Base-by-base conservation (phyloP, 1,140 invertebrate species). In the Drosophila tani region DNA sequence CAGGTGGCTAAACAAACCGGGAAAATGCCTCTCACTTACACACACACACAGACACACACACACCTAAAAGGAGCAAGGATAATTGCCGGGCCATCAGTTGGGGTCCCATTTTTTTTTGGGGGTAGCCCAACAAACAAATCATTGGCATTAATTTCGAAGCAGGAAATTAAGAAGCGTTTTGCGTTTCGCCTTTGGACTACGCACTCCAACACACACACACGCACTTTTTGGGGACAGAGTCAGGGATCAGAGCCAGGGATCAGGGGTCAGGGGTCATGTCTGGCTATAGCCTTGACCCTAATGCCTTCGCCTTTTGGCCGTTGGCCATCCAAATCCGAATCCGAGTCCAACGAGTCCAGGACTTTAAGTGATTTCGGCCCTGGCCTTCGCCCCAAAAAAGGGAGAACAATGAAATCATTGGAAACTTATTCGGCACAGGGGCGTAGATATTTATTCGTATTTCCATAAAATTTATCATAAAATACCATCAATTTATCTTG, bases 111-210 rank as follows among this genome's bases (percentile, higher is more conserved):
- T 38, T 27, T 38, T 38, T 32, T 38, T 9, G 35, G 17, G 50
- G 40, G 56, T 29, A 17, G 24, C 24, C 46, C 66, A n/a, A 46
- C 41, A 71, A 70, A 70, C 65, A 79, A 79, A 79, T 79, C 59
- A 78, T 79, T 78, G 76, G 76, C 73, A 76, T 77, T 77, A 77
- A 77, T 77, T 76, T 76, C 63, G 63, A 29, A 57, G 75, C 76
- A 79, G 76, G 76, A 79, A 79, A 79, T 79, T 79, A 79, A 79
- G 76, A 79, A 79, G 43, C 75, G 66, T 71, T 79, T 71, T 79
- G 76, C 53, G 75, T 58, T 79, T 77, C 59, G 75, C 57, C 64
- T 41, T 77, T 57, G 15, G 63, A 47, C 73, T 56, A 71, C 47
- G 69, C 69, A 73, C 62, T 62, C 35, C 8, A 24, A 3, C 21